These are phyloP conservation scores for Valencia hispanica DNA, from an alignment of 2,797 vertebrate genomes.

Conservation along the genomic window DNA sequence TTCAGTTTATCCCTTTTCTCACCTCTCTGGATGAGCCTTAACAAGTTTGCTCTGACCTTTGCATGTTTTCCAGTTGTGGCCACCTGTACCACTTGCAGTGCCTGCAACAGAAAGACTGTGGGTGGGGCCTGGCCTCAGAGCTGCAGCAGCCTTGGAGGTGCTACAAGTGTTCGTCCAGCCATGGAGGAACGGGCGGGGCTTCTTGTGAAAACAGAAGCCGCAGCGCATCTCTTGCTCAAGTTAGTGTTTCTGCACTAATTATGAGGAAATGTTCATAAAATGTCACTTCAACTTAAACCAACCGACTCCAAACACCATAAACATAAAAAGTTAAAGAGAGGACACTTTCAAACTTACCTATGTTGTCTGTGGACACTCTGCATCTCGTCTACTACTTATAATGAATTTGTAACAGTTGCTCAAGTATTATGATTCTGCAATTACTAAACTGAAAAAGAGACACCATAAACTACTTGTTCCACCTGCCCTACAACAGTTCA, in stretches of 20 bases:
- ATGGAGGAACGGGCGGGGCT: conserved; percentile 79
- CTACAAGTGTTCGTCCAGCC: conserved; percentile 91
- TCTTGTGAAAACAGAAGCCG: conserved; percentile 76
- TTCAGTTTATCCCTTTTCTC: too few species aligned
- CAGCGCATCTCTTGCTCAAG: conserved; percentile 86
- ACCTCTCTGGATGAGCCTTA: not conserved
- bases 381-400: too few species aligned
- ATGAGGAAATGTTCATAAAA: not conserved
- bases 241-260: conserved; percentile 58
- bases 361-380: not conserved
- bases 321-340: not conserved
- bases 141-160: conserved; percentile 87
- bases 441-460: too few species aligned
- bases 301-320: not conserved
- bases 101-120: conserved; percentile 89
- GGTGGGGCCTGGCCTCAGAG: conserved; percentile 72
- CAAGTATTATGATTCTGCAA: too few species aligned
- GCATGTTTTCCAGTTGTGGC: conserved; percentile 85
- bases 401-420: too few species aligned
- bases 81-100: conserved; percentile 95
- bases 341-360: not conserved
- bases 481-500: too few species aligned
- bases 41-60: not conserved
- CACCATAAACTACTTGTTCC: too few species aligned
- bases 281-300: too few species aligned